Conservation (phyloP, 1,140 invertebrate genomes). For the Galendromus occidentalis region DNA sequence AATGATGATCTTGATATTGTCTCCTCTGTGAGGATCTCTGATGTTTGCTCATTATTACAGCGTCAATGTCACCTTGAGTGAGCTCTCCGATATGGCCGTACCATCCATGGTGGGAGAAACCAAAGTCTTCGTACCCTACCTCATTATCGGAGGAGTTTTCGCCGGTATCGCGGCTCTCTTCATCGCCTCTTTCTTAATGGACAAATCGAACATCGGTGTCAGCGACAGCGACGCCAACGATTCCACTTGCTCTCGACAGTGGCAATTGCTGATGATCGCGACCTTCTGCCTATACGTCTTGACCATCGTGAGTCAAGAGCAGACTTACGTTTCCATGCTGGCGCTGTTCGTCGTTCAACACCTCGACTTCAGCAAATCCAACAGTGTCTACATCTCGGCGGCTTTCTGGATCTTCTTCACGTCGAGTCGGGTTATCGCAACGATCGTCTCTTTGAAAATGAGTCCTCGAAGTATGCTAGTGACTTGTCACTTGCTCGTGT, state of each 20-base stretch:
- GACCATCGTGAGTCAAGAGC: neutral
- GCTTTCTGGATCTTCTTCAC: constrained; percentile 2
- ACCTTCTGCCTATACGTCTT: neutral
- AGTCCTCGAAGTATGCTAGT: neutral
- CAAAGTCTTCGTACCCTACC: neutral
- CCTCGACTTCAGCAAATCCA: neutral
- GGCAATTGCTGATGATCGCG: constrained; percentile 12
- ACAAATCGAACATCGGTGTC: neutral
- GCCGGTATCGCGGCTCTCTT: neutral
- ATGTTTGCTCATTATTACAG: neutral
- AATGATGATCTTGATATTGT: too few species aligned
- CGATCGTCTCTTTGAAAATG: neutral
- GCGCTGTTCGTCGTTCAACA: neutral
- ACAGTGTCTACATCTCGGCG: neutral
- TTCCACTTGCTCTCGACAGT: constrained; percentile 16
- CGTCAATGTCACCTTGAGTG: neutral
- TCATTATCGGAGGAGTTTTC: neutral
- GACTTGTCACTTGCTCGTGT: neutral
- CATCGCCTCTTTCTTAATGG: neutral
- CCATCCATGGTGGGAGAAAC: neutral
- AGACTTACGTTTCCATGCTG: neutral
- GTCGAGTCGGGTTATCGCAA: neutral
- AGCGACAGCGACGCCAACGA: neutral
- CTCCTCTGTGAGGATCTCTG: too few species aligned
- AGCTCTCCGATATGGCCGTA: neutral